Percentiles rank a stretch among this genome's conserved stretches.
These are phyloP conservation scores for Platycheirus rosarum DNA, from an alignment of 2,888 invertebrate species.

Conservation along the genomic window DNA sequence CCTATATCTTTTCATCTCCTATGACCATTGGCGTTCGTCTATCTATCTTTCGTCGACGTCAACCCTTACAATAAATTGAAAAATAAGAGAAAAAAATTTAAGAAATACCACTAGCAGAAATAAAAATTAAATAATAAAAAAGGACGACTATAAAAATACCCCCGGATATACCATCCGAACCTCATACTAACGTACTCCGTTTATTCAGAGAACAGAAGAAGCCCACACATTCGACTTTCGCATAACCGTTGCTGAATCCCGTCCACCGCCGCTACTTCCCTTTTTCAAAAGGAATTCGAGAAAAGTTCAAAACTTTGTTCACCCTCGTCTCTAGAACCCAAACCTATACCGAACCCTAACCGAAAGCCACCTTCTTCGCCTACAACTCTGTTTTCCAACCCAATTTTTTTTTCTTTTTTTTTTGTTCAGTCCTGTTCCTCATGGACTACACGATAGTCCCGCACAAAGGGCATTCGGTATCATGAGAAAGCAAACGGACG, in stretches of 20 bases:
- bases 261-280: conserved; percentile 29
- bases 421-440: conserved; percentile 16
- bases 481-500: conserved; percentile 67
- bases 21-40: conserved; percentile 52
- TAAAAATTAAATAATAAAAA: conserved; percentile 59
- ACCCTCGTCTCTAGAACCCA: conserved; percentile 67
- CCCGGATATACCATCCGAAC: conserved; percentile 31
- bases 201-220: conserved; percentile 33
- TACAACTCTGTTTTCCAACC: conserved; percentile 46
- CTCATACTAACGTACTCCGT: conserved; percentile 16
- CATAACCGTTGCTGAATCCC: conserved; percentile 22
- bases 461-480: conserved; percentile 72
- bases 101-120: conserved; percentile 29
- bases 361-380: conserved; percentile 41
- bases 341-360: conserved; percentile 29
- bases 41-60: conserved; percentile 51
- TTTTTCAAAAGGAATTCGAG: conserved; percentile 70
- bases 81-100: conserved; percentile 23
- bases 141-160: conserved; percentile 45
- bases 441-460: conserved; percentile 56
- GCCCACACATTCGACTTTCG: conserved; percentile 58
- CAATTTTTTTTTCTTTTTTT: conserved; percentile 20
- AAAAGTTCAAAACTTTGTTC: conserved; percentile 72
- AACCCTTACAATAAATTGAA: conserved; percentile 11
- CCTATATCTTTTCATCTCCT: conserved; percentile 27